phyloP scores from a whole-genome alignment of 2,888 invertebrate genomes.

The Lamellibrachia satsuma region DNA sequence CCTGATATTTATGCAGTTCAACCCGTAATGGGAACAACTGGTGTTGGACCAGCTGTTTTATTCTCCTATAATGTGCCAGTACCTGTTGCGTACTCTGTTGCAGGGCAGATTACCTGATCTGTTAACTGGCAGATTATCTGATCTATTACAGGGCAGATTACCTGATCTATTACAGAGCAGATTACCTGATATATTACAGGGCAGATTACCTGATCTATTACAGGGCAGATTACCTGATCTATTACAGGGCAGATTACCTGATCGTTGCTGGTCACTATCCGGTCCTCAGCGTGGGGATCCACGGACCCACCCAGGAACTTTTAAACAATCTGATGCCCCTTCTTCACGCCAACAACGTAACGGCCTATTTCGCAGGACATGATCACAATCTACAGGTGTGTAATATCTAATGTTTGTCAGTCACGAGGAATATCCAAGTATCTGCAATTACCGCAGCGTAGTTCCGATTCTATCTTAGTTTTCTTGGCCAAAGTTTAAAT shows the following conservation, averaged over 20 bases:
- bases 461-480: no score
- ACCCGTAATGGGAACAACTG: no score
- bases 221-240: constrained; percentile 58
- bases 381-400: constrained; percentile 68
- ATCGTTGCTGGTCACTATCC: constrained; percentile 68
- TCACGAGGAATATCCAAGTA: no score
- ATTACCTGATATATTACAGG: constrained; percentile 50
- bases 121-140: no score
- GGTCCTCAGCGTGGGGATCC: constrained; percentile 66
- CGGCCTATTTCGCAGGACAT: constrained; percentile 68
- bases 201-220: constrained; percentile 50
- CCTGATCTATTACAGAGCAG: constrained; percentile 55
- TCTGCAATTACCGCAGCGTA: no score
- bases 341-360: constrained; percentile 65
- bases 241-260: constrained; percentile 65
- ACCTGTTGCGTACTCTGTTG: no score
- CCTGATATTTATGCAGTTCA: no score
- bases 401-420: neutral
- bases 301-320: constrained; percentile 68
- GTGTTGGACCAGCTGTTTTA: no score
- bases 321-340: constrained; percentile 64
- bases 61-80: no score
- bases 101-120: no score
- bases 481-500: no score
- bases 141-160: no score